Conservation (phyloP, 2,888 invertebrate species). For the Lysandra bellargus region DNA sequence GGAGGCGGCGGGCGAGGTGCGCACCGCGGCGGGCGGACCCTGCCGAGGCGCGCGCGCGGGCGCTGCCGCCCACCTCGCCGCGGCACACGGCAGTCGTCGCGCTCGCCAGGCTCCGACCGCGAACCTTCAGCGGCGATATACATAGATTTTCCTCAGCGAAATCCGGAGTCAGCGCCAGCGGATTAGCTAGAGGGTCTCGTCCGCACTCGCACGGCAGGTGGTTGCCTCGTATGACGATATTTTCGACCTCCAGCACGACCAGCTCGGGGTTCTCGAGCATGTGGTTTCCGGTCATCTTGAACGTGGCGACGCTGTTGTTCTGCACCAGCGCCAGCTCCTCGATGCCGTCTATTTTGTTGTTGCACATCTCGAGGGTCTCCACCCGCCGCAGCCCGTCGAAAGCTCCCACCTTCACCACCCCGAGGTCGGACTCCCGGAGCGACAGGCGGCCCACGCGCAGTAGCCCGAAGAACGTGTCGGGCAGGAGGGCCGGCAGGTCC, state of each 20-base stretch:
- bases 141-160: constrained; percentile 90
- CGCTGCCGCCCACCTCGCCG: constrained; percentile 67
- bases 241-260: constrained; percentile 86
- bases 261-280: constrained; percentile 89
- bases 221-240: constrained; percentile 86
- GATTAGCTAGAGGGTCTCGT: constrained; percentile 87
- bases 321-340: constrained; percentile 86
- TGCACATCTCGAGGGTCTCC: constrained; percentile 86
- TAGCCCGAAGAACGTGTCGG: constrained; percentile 88
- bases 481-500: constrained; percentile 86
- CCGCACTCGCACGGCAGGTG: constrained; percentile 94
- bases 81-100: constrained; percentile 65
- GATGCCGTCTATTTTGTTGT: constrained; percentile 92
- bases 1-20: constrained; percentile 47
- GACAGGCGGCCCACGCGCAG: constrained; percentile 87
- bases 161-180: constrained; percentile 84
- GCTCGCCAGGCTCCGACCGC: constrained; percentile 86
- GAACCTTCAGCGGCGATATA: constrained; percentile 91
- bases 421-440: constrained; percentile 91
- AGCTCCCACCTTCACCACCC: constrained; percentile 86
- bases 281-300: constrained; percentile 91
- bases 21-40: constrained; percentile 48
- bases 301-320: constrained; percentile 85
- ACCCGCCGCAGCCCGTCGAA: constrained; percentile 88
- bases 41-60: constrained; percentile 57